Percentiles rank a stretch among this genome's conserved stretches.
Conservation (phyloP, 2,888 invertebrate genomes). For the Didymodactylos carnosus region DNA sequence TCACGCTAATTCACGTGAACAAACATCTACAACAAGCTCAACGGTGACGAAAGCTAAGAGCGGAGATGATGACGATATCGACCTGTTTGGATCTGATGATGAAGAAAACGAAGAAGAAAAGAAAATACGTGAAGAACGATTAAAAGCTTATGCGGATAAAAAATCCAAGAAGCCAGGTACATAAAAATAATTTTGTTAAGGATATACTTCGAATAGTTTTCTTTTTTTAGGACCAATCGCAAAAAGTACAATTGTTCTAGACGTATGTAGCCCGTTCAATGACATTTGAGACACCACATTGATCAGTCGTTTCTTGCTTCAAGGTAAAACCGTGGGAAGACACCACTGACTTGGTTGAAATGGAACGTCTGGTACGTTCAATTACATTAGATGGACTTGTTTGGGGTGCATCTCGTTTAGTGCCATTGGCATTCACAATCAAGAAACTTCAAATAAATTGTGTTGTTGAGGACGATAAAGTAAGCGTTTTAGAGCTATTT, state of each 20-base stretch:
- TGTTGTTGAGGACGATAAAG: constrained; percentile 18
- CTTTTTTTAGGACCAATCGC: constrained; percentile 7
- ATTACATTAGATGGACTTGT: constrained; percentile 71
- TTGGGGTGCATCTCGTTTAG: constrained; percentile 55
- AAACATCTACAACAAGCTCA: too few relatives aligned
- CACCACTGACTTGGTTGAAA: constrained; percentile 66
- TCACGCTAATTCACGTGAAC: too few relatives aligned
- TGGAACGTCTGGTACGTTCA: constrained; percentile 58
- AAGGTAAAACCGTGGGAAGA: constrained; percentile 81
- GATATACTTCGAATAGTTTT: too few relatives aligned
- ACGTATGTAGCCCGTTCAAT: too few relatives aligned
- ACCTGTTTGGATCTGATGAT: constrained; percentile 13
- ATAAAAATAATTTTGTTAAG: too few relatives aligned
- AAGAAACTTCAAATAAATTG: constrained; percentile 17
- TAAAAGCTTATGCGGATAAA: constrained; percentile 6
- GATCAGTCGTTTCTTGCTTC: neutral
- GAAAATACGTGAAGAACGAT: constrained; percentile 10
- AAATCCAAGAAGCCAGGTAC: constrained; percentile 9
- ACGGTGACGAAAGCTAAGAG: neutral
- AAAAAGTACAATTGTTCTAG: neutral
- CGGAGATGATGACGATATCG: constrained; percentile 11
- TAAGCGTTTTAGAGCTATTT: neutral
- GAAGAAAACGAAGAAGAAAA: constrained; percentile 14
- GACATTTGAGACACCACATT: too few relatives aligned
- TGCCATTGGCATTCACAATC: constrained; percentile 16